Base-by-base conservation (phyloP, 1,140 invertebrate species). In the Pachypeltis micranthus region DNA sequence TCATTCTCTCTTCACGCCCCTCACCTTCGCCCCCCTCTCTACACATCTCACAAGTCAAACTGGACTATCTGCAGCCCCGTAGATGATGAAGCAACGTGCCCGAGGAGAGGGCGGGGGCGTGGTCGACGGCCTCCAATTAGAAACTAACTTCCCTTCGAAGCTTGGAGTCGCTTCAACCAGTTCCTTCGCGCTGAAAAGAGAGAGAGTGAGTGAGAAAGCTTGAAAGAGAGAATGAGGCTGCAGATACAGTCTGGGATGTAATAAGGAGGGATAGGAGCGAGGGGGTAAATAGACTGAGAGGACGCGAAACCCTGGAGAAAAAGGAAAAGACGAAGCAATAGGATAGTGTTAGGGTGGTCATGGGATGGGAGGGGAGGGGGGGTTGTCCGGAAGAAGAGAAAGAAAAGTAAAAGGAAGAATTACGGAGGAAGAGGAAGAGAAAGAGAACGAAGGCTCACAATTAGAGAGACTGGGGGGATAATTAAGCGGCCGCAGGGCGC, bases 111-210 rank as follows among this genome's bases (percentile, higher is more conserved):
- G 47, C 10, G 7, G 47, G 47, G 47, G 47, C 47, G 47, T 51
- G 47, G 47, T 51, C 47, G 47, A 21, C 47, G 47, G 47, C 12
- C 47, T 51, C 47, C 47, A 51, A 51, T 51, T 51, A 51, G 47
- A 51, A 51, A 51, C 47, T 16, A 51, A 51, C 12, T 21, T 21
- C 47, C 47, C 47, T 51, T 51, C 47, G 12, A 39, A 39, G 7
- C 16, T 21, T 16, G 23, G 4, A 21, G 23, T 7, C 4, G 10
- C 7, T 51, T 10, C 21, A 51, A 4, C 10, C 12, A 21, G 47
- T 10, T 39, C n/a, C 34, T 39, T 10, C 47, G 21, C 12, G 23
- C 12, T 21, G 7, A 7, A 21, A 51, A 51, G 47, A 7, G 21
- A 51, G 23, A 51, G 47, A 51, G 19, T n/a, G n/a, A n/a, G n/a